Percentiles rank a stretch among this genome's conserved stretches.
phyloP scores from a whole-genome alignment of 2,888 invertebrate genomes.

The Willowsia nigromaculata region DNA sequence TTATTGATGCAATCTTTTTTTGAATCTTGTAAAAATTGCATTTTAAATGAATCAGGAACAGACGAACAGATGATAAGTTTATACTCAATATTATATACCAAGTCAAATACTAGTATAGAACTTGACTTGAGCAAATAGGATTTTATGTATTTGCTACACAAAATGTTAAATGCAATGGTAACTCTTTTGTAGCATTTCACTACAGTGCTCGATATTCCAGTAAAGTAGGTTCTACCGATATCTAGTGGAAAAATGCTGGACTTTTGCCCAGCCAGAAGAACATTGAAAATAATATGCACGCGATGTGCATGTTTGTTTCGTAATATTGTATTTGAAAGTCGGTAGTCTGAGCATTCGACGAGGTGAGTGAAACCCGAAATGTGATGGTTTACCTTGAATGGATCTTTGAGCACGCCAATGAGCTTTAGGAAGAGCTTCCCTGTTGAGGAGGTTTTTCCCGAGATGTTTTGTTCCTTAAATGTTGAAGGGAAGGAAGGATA shows the following conservation, averaged over 20 bases:
- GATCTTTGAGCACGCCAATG: constrained; percentile 40
- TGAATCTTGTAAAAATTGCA: too few relatives aligned
- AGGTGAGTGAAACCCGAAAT: not conserved
- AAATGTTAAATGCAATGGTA: too few relatives aligned
- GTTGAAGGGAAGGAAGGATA: not conserved
- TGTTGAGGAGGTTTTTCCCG: not conserved
- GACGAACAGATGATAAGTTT: too few relatives aligned
- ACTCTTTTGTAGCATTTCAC: not conserved
- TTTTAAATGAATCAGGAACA: too few relatives aligned
- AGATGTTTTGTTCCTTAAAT: not conserved
- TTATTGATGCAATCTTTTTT: too few relatives aligned
- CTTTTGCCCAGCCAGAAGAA: not conserved
- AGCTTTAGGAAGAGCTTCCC: constrained; percentile 30
- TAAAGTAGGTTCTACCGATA: not conserved
- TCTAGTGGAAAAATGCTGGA: constrained; percentile 8
- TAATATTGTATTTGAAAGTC: not conserved
- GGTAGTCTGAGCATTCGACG: not conserved
- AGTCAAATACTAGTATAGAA: too few relatives aligned
- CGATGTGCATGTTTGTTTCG: not conserved
- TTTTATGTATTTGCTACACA: too few relatives aligned
- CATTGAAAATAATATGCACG: not conserved
- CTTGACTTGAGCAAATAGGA: too few relatives aligned
- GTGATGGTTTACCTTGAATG: constrained; percentile 4
- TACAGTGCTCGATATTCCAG: not conserved
- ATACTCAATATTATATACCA: too few relatives aligned